phyloP scores from a whole-genome alignment of 2,797 vertebrate genomes.

The Diplodus sargus region DNA sequence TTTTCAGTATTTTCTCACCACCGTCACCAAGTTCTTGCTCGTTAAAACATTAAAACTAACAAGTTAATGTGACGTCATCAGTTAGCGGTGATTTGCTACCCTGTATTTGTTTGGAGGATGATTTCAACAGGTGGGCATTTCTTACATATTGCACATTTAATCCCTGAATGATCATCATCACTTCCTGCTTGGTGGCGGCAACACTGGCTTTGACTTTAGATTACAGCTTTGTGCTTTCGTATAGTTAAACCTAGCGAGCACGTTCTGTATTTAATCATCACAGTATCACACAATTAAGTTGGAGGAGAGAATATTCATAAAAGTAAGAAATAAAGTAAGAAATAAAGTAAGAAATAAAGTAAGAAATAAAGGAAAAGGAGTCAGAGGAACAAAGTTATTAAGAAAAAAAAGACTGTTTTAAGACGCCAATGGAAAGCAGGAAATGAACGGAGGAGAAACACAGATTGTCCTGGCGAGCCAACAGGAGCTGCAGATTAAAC shows the following conservation, averaged over 20 bases:
- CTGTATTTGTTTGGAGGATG: no score
- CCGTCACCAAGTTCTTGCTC: no score
- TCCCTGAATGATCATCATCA: no score
- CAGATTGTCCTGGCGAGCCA: neutral
- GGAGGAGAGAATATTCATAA: neutral
- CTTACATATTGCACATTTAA: no score
- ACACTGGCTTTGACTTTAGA: no score
- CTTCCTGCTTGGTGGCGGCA: no score
- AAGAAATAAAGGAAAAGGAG: neutral
- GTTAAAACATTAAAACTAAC: no score
- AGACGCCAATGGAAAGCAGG: neutral
- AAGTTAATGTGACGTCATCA: no score
- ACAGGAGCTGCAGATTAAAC: conserved; percentile 32
- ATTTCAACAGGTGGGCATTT: no score
- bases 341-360: neutral
- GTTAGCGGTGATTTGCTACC: no score
- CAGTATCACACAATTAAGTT: neutral
- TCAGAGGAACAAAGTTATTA: neutral
- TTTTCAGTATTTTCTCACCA: no score
- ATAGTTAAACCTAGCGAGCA: neutral
- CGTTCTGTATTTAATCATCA: neutral
- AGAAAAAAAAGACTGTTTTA: neutral
- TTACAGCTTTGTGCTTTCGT: no score
- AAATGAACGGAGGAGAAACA: conserved; percentile 22
- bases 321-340: neutral